Base-by-base conservation (phyloP, 2,888 invertebrate genomes). In the Xestia ashworthii region DNA sequence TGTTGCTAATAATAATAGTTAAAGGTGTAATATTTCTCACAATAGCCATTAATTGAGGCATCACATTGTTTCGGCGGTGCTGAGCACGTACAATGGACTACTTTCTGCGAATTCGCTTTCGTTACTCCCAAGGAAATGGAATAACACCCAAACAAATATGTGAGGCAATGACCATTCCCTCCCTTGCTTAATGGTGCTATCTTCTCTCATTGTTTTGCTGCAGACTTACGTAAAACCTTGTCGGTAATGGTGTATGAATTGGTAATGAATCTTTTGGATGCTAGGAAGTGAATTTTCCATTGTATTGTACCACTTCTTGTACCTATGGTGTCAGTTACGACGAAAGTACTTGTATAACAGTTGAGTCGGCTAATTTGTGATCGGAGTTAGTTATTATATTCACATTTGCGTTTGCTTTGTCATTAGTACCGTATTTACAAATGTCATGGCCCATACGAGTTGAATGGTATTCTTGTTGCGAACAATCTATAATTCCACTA, bases 151-250 rank as follows among this genome's bases (percentile, higher is more conserved):
- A 95, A 94, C 93, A 94, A 94, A 94, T 94, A 94, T 91, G 91
- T 96, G 94, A 95, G 88, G 96, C 95, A 96, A 96, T 94, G 93
- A 93, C 94, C 93, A 94, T 95, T 95, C 93, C 95, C 95, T 93
- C 90, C 93, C 93, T 88, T 88, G 82, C 88, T 90, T 93, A 94
- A 95, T 93, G 92, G 92, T 91, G 92, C 94, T 95, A 95, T 95
- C 95, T 93, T 93, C 91, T 93, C 91, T 90, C 94, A 96, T 96
- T 96, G 96, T 96, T 60, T 95, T 90, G 89, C 90, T 85, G 86
- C 89, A 87, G 91, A 95, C 91, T 96, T 96, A 96, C 95, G 95
- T 95, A 96, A 95, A 93, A 89, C 87, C 85, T 86, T 89, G 90
- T 89, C 91, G 93, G 94, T 95, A 95, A 95, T 95, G 93, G 94